phyloP scores from a whole-genome alignment of 2,797 vertebrate genomes.

The Lithobates pipiens region DNA sequence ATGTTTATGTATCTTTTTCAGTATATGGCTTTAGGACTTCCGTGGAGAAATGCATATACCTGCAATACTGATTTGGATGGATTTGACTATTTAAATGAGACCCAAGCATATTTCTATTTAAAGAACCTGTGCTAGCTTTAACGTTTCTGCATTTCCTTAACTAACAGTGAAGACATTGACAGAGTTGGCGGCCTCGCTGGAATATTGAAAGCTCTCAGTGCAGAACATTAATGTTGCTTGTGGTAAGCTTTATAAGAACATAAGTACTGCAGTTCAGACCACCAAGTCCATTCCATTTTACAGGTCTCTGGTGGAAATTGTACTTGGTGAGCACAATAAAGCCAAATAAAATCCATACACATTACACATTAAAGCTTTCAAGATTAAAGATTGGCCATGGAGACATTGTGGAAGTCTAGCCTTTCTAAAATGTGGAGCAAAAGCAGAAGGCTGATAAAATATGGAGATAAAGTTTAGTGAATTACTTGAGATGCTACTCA shows the following conservation, averaged over 20 bases:
- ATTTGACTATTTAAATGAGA: neutral
- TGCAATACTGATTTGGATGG: neutral
- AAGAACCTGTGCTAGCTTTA: neutral
- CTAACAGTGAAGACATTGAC: slow-evolving; percentile 58
- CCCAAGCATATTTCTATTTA: neutral
- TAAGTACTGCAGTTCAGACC: slow-evolving; percentile 69
- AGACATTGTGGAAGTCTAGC: slow-evolving; percentile 61
- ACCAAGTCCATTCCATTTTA: slow-evolving; percentile 72
- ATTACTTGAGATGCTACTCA: slow-evolving; percentile 69
- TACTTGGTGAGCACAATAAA: slow-evolving; percentile 71
- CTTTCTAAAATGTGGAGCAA: slow-evolving; percentile 66
- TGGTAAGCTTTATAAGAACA: slow-evolving; percentile 67
- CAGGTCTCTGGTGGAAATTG: slow-evolving; percentile 73
- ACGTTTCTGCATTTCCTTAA: slow-evolving; percentile 44
- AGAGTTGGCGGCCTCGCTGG: slow-evolving; percentile 21
- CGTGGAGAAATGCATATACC: neutral
- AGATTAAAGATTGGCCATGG: slow-evolving; percentile 71
- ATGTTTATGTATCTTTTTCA: neutral
- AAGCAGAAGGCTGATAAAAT: slow-evolving; percentile 68
- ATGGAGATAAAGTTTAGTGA: slow-evolving; percentile 65
- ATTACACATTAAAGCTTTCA: slow-evolving; percentile 70
- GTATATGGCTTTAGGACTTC: neutral
- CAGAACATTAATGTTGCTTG: slow-evolving; percentile 62
- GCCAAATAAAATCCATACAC: slow-evolving; percentile 71
- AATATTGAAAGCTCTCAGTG: slow-evolving; percentile 52